phyloP scores from a whole-genome alignment of 2,888 invertebrate species.

The Lacanobia oleracea region DNA sequence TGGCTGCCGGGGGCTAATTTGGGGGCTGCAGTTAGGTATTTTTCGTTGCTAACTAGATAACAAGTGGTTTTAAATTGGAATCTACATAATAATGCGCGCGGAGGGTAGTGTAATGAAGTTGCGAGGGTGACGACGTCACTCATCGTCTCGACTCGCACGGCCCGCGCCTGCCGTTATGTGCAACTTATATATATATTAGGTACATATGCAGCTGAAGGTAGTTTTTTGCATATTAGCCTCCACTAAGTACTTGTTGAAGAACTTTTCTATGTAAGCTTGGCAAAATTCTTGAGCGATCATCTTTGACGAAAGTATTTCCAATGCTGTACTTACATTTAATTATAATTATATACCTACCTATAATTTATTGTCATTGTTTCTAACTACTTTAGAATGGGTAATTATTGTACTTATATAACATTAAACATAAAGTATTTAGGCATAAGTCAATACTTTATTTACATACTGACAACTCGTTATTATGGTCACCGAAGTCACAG shows the following conservation, averaged over 20 bases:
- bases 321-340: background rate
- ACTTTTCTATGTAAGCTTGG: too few species aligned
- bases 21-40: slow-evolving; percentile 86
- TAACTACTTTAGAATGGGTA: background rate
- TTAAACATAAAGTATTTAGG: too few species aligned
- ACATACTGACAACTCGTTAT: too few species aligned
- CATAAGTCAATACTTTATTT: too few species aligned
- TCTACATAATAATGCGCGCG: slow-evolving; percentile 87
- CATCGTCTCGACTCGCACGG: slow-evolving; percentile 58
- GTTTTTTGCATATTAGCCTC: background rate
- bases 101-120: slow-evolving; percentile 78
- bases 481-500: too few species aligned
- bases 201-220: slow-evolving; percentile 51
- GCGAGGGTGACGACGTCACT: slow-evolving; percentile 73
- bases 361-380: too few species aligned
- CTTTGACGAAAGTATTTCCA: background rate
- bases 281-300: background rate
- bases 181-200: slow-evolving; percentile 46
- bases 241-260: background rate
- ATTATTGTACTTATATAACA: too few species aligned
- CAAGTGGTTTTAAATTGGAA: slow-evolving; percentile 90
- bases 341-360: too few species aligned
- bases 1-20: slow-evolving; percentile 87
- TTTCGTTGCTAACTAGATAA: slow-evolving; percentile 90
- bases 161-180: slow-evolving; percentile 48